phyloP scores from a whole-genome alignment of 2,888 invertebrate genomes.

The Cephonodes hylas region DNA sequence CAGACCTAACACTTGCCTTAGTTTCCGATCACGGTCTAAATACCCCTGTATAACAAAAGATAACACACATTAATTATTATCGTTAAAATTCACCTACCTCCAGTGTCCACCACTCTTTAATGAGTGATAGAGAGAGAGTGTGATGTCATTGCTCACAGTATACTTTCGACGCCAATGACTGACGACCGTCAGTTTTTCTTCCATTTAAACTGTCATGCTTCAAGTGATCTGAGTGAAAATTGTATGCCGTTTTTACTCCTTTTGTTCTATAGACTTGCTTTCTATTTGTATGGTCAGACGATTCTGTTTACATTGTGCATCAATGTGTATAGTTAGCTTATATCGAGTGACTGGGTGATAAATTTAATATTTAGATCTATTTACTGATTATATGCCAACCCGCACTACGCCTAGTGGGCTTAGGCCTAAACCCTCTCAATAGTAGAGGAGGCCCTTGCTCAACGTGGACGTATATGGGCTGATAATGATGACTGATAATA shows the following conservation, averaged over 20 bases:
- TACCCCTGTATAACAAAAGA: no score
- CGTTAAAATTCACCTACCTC: not conserved
- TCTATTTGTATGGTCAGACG: slow-evolving; percentile 27
- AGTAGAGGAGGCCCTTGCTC: no score
- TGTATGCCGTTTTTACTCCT: slow-evolving; percentile 30
- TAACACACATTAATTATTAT: no score
- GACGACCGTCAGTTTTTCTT: slow-evolving; percentile 67
- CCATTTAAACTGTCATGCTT: slow-evolving; percentile 62
- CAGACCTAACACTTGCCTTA: no score
- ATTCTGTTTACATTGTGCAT: not conserved
- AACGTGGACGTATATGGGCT: no score
- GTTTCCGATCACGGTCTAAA: no score
- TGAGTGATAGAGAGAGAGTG: slow-evolving; percentile 71
- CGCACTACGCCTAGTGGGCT: no score
- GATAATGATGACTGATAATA: no score
- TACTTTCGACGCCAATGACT: slow-evolving; percentile 62
- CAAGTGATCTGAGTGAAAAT: slow-evolving; percentile 60
- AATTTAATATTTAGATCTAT: no score
- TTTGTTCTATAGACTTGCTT: slow-evolving; percentile 34
- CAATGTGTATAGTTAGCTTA: not conserved
- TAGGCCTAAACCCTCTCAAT: no score
- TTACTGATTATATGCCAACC: no score
- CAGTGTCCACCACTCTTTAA: slow-evolving; percentile 36
- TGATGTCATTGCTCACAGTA: slow-evolving; percentile 43
- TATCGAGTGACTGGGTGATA: no score